Percentiles rank a stretch among this genome's conserved stretches.
These are phyloP conservation scores for Meiosimyza decipiens DNA, from an alignment of 2,888 invertebrate genomes.

Conservation along the genomic window DNA sequence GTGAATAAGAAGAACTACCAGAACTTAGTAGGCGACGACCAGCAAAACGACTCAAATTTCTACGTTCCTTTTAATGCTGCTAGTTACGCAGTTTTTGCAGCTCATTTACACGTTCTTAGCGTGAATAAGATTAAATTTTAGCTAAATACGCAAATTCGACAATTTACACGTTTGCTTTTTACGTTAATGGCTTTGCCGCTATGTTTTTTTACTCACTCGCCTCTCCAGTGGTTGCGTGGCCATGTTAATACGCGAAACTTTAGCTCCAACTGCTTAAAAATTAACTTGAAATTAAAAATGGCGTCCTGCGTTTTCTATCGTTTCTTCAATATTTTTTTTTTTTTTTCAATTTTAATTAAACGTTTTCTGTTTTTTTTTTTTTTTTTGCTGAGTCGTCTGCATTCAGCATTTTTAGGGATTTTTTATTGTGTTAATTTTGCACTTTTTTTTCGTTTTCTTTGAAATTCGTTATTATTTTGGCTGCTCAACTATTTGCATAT, in stretches of 20 bases:
- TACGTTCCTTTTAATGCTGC: neutral
- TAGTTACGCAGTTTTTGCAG: slow-evolving; percentile 1
- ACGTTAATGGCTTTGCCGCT: neutral
- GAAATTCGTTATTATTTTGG: too few species aligned
- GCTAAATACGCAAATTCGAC: slow-evolving; percentile 18
- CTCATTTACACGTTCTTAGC: slow-evolving; percentile 5
- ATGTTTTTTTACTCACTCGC: neutral
- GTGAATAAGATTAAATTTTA: slow-evolving; percentile 21
- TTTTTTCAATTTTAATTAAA: neutral
- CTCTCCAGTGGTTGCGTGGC: neutral
- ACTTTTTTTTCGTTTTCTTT: neutral
- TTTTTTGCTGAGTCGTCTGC: neutral
- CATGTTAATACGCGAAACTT: too few species aligned
- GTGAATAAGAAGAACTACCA: neutral
- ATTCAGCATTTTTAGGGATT: neutral
- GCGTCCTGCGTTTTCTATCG: neutral
- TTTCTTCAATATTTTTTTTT: too few species aligned
- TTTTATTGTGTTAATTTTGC: neutral
- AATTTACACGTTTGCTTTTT: neutral
- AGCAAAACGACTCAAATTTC: neutral
- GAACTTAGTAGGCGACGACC: neutral
- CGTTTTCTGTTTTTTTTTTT: neutral
- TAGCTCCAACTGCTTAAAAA: neutral
- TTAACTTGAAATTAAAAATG: slow-evolving; percentile 16
- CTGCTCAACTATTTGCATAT: too few species aligned